phyloP scores from a whole-genome alignment of 2,113 vertebrate genomes.

The Notiomystis cincta region DNA sequence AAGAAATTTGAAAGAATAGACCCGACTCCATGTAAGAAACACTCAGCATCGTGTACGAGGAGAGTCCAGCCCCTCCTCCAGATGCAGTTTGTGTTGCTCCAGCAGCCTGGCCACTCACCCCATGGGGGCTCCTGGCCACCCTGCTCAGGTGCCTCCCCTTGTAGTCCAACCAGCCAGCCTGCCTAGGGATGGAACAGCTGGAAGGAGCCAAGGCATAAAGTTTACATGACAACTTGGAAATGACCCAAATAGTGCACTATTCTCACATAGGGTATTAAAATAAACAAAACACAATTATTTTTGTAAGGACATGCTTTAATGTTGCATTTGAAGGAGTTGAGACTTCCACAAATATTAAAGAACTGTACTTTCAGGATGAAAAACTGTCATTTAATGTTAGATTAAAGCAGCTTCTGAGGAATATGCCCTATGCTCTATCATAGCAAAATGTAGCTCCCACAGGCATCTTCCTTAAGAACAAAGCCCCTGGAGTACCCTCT shows the following conservation, averaged over 20 bases:
- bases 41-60: rapidly evolving
- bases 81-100: background rate
- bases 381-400: background rate
- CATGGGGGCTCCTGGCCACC: rapidly evolving
- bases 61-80: background rate
- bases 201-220: background rate
- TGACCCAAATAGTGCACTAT: background rate
- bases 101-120: background rate
- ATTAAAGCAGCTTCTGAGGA: background rate
- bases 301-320: background rate
- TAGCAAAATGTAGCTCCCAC: background rate
- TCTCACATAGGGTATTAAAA: background rate
- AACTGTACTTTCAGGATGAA: background rate
- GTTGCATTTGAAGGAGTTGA: background rate
- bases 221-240: background rate
- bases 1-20: background rate
- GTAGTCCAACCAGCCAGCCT: background rate
- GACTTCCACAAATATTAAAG: background rate
- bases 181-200: rapidly evolving
- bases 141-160: rapidly evolving
- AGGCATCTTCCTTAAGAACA: background rate
- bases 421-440: background rate
- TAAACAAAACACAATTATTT: background rate
- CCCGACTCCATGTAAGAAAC: background rate
- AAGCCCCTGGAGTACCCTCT: background rate